phyloP scores from a whole-genome alignment of 2,797 vertebrate genomes.

The Bucorvus abyssinicus region DNA sequence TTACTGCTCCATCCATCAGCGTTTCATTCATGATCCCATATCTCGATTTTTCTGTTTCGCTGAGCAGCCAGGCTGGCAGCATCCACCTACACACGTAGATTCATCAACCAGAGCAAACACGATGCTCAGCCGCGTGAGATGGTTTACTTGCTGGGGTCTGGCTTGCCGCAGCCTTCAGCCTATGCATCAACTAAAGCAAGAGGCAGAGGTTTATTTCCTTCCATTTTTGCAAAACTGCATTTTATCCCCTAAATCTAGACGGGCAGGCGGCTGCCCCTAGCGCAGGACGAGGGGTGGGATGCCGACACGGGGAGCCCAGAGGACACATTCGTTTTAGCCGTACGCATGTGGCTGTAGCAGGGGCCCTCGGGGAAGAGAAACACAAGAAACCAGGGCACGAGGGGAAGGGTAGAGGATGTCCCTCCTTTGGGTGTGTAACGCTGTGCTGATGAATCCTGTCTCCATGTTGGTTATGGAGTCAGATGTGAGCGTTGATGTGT shows the following conservation, averaged over 20 bases:
- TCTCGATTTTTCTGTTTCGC: neutral
- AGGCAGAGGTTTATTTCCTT: neutral
- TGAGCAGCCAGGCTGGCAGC: neutral
- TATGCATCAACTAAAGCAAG: neutral
- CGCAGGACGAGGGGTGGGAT: neutral
- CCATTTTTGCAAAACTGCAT: no score
- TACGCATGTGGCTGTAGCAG: neutral
- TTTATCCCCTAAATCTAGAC: neutral
- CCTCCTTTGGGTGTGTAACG: neutral
- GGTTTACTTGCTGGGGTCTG: neutral
- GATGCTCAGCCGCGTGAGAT: rapidly evolving
- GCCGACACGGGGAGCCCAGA: neutral
- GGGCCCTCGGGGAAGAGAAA: neutral
- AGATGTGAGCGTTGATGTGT: neutral
- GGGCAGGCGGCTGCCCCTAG: neutral
- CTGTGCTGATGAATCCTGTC: neutral
- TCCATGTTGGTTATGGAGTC: neutral
- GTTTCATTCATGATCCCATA: neutral
- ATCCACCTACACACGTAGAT: neutral
- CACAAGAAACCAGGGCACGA: neutral
- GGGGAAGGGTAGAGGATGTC: neutral
- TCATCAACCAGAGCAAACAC: neutral
- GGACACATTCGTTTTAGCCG: rapidly evolving
- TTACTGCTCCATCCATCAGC: neutral
- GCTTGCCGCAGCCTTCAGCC: neutral